These are phyloP conservation scores for Selene dorsalis DNA, from an alignment of 2,797 vertebrate genomes.

Conservation along the genomic window DNA sequence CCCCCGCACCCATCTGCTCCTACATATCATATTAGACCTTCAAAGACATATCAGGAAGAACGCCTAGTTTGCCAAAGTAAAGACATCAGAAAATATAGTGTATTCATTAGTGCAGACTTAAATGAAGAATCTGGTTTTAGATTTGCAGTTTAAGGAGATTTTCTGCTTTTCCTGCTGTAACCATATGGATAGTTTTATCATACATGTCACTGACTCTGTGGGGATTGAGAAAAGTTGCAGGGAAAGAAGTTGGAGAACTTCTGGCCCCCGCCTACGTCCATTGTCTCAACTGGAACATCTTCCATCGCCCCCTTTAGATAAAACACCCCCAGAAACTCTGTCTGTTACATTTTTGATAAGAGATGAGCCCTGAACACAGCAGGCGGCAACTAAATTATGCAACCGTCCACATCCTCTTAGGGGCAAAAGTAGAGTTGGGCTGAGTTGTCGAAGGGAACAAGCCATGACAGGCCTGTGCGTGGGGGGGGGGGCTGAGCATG, in stretches of 20 bases:
- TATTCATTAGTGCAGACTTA: background rate
- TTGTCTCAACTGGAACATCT: slow-evolving; percentile 76
- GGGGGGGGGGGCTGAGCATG: slow-evolving; percentile 74
- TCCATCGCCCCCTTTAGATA: slow-evolving; percentile 67
- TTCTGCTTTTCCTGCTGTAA: slow-evolving; percentile 8
- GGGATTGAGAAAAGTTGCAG: slow-evolving; percentile 62
- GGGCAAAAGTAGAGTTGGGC: slow-evolving; percentile 77
- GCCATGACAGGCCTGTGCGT: slow-evolving; percentile 81
- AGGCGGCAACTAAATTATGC: slow-evolving; percentile 85
- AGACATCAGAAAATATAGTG: background rate
- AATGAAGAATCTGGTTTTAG: slow-evolving; percentile 18
- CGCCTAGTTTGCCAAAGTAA: background rate
- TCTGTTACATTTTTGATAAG: slow-evolving; percentile 83
- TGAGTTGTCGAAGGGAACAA: slow-evolving; percentile 83
- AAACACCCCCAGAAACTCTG: slow-evolving; percentile 75
- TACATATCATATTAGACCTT: slow-evolving; percentile 13
- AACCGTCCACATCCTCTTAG: slow-evolving; percentile 79
- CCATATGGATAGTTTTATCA: slow-evolving; percentile 4
- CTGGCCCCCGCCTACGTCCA: slow-evolving; percentile 39
- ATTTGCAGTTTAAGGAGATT: slow-evolving; percentile 7
- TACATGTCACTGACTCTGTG: slow-evolving; percentile 34
- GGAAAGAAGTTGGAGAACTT: slow-evolving; percentile 67
- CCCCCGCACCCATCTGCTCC: slow-evolving; percentile 6
- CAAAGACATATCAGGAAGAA: background rate
- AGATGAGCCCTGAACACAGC: slow-evolving; percentile 77